A percentile compares a stretch with the other conserved stretches of the same genome.
Conservation (phyloP, 35 echinoderm and acorn worm genomes). For the Lytechinus pictus region DNA sequence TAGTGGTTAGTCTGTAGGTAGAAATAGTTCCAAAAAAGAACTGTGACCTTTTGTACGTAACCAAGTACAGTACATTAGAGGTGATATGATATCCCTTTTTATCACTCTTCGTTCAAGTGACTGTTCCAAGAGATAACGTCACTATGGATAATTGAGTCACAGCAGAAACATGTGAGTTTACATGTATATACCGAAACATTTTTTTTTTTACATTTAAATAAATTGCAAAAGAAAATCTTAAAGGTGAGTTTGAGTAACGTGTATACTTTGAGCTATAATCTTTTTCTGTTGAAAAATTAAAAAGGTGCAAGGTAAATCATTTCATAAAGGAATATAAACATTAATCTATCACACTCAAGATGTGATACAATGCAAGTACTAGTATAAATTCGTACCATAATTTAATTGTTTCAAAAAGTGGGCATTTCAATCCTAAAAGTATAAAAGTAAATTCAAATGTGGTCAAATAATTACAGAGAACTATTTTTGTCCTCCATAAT, state of each 20-base stretch:
- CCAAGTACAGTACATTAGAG: not conserved
- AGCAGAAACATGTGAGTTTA: not conserved
- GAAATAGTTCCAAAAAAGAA: not conserved
- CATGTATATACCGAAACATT: not conserved
- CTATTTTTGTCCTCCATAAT: not conserved
- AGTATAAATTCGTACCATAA: not conserved
- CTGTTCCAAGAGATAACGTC: not conserved
- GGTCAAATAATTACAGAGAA: not conserved
- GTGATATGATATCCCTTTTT: not conserved
- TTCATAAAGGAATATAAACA: not conserved
- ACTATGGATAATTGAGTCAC: not conserved
- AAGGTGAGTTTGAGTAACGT: no score
- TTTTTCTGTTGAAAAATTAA: no score
- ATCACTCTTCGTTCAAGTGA: not conserved
- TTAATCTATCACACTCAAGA: not conserved
- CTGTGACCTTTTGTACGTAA: slow-evolving; percentile 1
- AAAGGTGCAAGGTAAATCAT: not conserved
- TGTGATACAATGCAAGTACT: not conserved
- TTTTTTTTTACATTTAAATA: not conserved
- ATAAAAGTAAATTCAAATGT: not conserved
- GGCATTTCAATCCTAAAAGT: not conserved
- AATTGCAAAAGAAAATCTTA: not conserved
- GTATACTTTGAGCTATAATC: no score
- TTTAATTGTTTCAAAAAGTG: not conserved
- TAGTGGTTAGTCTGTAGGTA: not conserved